Percentiles rank a stretch among this genome's conserved stretches.
Evolutionary conservation across 2,113 vertebrate genomes (phyloP).

Genomic region (Phocoena phocoena): DNA sequence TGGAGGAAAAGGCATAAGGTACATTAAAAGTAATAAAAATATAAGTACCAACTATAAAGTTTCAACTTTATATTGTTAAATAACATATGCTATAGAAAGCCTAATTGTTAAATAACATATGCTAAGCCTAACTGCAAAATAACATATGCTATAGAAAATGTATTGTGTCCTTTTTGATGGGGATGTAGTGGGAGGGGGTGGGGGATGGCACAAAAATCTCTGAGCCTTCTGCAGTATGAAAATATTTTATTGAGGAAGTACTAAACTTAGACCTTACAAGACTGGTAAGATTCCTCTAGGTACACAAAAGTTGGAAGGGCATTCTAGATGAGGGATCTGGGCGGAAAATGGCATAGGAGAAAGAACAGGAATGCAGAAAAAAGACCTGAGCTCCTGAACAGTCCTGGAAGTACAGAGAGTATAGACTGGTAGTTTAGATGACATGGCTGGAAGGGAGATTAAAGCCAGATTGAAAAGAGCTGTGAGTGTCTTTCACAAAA

Average conservation of each 20-base stretch:
- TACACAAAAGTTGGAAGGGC: too few species aligned
- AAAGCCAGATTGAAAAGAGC: background rate
- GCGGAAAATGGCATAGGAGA: background rate
- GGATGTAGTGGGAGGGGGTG: accelerated
- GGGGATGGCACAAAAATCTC: background rate
- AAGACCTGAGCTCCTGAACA: background rate
- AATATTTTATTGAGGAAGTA: background rate
- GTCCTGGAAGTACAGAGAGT: accelerated
- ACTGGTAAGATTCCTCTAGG: too few species aligned
- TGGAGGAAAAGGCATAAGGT: background rate
- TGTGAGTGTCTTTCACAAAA: background rate
- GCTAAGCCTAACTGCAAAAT: background rate
- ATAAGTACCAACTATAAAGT: background rate
- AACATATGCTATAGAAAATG: background rate
- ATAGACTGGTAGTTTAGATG: background rate
- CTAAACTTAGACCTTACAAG: background rate
- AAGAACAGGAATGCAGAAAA: background rate
- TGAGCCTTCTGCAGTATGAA: background rate
- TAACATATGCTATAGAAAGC: too few species aligned
- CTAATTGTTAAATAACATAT: too few species aligned
- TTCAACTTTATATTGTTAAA: background rate
- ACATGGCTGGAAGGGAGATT: background rate
- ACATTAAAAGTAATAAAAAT: background rate
- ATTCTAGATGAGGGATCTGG: background rate
- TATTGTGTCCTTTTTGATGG: background rate